These are phyloP conservation scores for Thaumetopoea pityocampa DNA, from an alignment of 1,140 invertebrate species.

Conservation along the genomic window DNA sequence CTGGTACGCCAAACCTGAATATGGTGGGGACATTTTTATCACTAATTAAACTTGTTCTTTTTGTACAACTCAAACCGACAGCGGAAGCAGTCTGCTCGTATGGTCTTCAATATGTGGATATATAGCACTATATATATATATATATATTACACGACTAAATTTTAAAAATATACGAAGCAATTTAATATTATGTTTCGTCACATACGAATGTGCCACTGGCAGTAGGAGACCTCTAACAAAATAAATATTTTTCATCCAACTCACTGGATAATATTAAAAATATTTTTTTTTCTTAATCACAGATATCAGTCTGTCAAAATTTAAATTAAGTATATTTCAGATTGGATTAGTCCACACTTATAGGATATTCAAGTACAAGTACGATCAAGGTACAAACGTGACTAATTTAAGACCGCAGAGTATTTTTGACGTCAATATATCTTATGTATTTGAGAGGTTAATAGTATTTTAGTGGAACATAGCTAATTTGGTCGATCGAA, in stretches of 20 bases:
- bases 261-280: slow-evolving; percentile 76
- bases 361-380: slow-evolving; percentile 65
- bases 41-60: slow-evolving; percentile 38
- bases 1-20: slow-evolving; percentile 25
- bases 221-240: slow-evolving; percentile 73
- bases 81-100: slow-evolving; percentile 21
- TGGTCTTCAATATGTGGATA: slow-evolving; percentile 30
- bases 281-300: slow-evolving; percentile 76
- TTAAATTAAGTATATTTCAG: slow-evolving; percentile 76
- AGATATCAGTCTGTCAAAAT: slow-evolving; percentile 76
- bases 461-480: slow-evolving; percentile 40
- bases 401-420: slow-evolving; percentile 72
- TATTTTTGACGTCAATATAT: slow-evolving; percentile 55
- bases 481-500: slow-evolving; percentile 39
- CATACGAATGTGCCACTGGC: slow-evolving; percentile 56
- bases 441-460: slow-evolving; percentile 42
- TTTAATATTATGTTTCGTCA: slow-evolving; percentile 48
- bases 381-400: slow-evolving; percentile 73
- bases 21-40: slow-evolving; percentile 37
- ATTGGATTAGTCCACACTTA: slow-evolving; percentile 71
- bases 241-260: slow-evolving; percentile 74
- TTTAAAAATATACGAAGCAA: slow-evolving; percentile 64
- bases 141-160: slow-evolving; percentile 50
- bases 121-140: slow-evolving; percentile 37
- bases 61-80: slow-evolving; percentile 33